Percentiles rank a stretch among this genome's conserved stretches.
Conservation (phyloP, 2,113 vertebrate species). For the Onychostruthus taczanowskii region DNA sequence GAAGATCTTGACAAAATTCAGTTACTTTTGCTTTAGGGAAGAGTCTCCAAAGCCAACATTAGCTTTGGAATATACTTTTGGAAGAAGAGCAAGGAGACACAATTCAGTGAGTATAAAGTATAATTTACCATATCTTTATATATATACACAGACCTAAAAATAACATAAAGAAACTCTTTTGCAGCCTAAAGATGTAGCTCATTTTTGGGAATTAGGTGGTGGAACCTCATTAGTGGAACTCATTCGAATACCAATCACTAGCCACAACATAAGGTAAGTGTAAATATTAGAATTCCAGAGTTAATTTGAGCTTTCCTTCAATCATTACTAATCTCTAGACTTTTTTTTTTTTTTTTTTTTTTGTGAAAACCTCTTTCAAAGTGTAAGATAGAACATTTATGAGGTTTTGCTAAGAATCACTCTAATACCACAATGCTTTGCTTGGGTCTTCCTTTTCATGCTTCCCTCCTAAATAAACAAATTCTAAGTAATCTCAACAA, state of each 20-base stretch:
- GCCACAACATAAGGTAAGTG: conserved; percentile 78
- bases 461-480: not conserved
- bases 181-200: conserved; percentile 92
- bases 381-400: not conserved
- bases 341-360: not conserved
- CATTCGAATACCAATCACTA: conserved; percentile 85
- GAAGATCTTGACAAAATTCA: not conserved
- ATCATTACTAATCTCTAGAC: not conserved
- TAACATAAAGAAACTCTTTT: conserved; percentile 42
- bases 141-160: not conserved
- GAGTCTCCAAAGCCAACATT: conserved; percentile 90
- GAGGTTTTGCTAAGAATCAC: not conserved
- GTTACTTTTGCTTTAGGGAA: conserved; percentile 76
- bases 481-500: not conserved
- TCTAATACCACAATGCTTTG: not conserved
- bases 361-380: not conserved
- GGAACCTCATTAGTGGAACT: conserved; percentile 90
- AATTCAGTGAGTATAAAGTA: conserved; percentile 80
- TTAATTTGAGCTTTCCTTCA: not conserved
- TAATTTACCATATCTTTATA: not conserved
- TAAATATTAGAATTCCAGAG: not conserved
- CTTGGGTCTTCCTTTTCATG: not conserved
- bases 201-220: conserved; percentile 95
- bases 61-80: conserved; percentile 93
- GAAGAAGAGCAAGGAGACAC: conserved; percentile 86